Conservation (phyloP, 1,140 invertebrate species). For the Portunus trituberculatus region DNA sequence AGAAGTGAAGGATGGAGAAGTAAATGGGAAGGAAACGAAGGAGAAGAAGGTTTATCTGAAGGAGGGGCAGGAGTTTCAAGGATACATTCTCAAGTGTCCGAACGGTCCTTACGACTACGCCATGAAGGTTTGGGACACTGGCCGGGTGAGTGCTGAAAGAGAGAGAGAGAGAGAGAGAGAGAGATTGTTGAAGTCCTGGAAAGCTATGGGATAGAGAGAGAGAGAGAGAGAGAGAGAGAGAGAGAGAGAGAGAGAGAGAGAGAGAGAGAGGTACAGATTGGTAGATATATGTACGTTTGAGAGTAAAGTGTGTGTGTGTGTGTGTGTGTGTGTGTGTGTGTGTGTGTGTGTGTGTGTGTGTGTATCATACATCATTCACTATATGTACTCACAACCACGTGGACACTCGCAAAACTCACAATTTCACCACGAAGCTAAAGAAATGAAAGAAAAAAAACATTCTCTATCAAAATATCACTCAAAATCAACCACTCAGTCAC, state of each 20-base stretch:
- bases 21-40: neutral
- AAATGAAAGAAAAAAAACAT: no score
- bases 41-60: neutral
- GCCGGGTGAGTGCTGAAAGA: slow-evolving; percentile 37
- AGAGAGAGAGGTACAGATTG: no score
- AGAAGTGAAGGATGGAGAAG: neutral
- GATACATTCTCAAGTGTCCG: slow-evolving; percentile 57
- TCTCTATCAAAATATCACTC: no score
- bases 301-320: neutral
- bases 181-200: no score
- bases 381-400: no score
- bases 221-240: neutral
- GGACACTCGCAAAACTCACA: no score
- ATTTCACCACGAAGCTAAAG: no score
- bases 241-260: neutral
- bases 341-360: neutral
- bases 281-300: no score
- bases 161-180: no score
- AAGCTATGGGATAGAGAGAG: no score
- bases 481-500: no score
- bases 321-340: neutral
- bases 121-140: slow-evolving; percentile 54
- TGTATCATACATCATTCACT: no score
- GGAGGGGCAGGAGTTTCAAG: slow-evolving; percentile 49
- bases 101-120: slow-evolving; percentile 65